These are phyloP conservation scores for Turritopsis dohrnii DNA, from an alignment of 30 jellyfish, hydroid and myxozoan genomes.

Conservation along the genomic window DNA sequence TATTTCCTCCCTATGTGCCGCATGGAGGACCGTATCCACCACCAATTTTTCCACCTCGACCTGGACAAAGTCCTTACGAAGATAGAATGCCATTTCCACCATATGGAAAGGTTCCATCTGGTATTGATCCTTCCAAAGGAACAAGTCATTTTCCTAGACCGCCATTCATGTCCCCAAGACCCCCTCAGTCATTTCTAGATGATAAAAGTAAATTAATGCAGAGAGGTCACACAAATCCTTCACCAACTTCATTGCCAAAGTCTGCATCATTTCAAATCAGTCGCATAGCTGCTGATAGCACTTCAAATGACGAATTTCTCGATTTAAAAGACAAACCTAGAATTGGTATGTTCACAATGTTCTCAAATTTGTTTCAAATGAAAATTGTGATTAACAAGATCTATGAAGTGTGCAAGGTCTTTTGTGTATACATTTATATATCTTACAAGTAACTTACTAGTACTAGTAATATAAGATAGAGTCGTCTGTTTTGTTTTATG, in stretches of 20 bases:
- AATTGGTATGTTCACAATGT: background rate
- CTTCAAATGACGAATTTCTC: constrained; percentile 38
- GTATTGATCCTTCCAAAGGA: background rate
- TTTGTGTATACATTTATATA: too few species aligned
- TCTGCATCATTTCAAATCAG: constrained; percentile 44
- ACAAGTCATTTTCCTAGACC: background rate
- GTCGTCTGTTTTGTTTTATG: too few species aligned
- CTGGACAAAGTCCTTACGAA: constrained; percentile 30
- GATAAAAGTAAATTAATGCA: background rate
- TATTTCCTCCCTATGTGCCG: constrained; percentile 11
- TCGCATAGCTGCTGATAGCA: constrained; percentile 48
- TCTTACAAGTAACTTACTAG: too few species aligned
- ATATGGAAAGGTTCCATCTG: constrained; percentile 14
- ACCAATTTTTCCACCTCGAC: constrained; percentile 8
- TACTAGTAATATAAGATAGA: too few species aligned
- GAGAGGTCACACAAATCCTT: constrained; percentile 9
- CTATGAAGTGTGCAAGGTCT: too few species aligned
- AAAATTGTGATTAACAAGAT: too few species aligned
- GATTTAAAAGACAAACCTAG: background rate
- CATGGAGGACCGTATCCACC: constrained; percentile 12
- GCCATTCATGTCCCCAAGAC: background rate
- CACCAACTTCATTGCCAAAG: constrained; percentile 21
- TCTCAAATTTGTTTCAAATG: background rate
- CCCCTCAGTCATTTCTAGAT: background rate
- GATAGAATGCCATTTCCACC: constrained; percentile 15